Base-by-base conservation (phyloP, 2,888 invertebrate species). In the Cynaeus angustus region DNA sequence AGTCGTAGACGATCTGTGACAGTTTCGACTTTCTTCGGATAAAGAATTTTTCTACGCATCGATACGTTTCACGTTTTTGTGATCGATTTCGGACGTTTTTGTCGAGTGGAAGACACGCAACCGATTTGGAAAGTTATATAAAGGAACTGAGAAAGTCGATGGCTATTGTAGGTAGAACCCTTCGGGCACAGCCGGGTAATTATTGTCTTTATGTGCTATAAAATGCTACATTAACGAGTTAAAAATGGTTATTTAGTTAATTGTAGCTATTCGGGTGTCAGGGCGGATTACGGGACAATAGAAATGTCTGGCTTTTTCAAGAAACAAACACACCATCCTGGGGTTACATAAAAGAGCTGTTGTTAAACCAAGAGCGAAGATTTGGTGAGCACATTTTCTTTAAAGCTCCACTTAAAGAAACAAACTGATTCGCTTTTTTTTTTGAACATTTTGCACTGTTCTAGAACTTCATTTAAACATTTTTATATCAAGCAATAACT, bases 161-260 rank as follows among this genome's bases (percentile, higher is more conserved):
- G 9, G 52, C 30, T 21, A 53, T 53, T 13, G 52, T 33, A 30
- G 52, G 14, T 12, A 12, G 14, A 43, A 43, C 43, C 43, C 52
- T 48, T 28, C 30, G 21, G 38, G 33, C 55, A 37, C 55, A n/a
- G 16, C 16, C 14, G 16, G 9, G 33, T 55, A 55, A 55, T 55
- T 55, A 38, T 38, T 9, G 37, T 37, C 55, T 55, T 55, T 38
- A 55, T n/a, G 33, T 13, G 37, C 53, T 33, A 53, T 53, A 33
- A 53, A 53, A 37, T 10, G 16, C 10, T 21, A 21, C 16, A 48
- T 48, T 37, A 37, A 48, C 10, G 16, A 16, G 48, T 8, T 48
- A 48, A 48, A 48, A 16, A 48, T 26, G 21, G 48, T 48, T 48
- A 48, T 48, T 48, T 28, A 48, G 37, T 37, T 37, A 37, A 37